Evolutionary conservation across 2,113 vertebrate species (phyloP).

Genomic region (Trematocara unimaculatum): DNA sequence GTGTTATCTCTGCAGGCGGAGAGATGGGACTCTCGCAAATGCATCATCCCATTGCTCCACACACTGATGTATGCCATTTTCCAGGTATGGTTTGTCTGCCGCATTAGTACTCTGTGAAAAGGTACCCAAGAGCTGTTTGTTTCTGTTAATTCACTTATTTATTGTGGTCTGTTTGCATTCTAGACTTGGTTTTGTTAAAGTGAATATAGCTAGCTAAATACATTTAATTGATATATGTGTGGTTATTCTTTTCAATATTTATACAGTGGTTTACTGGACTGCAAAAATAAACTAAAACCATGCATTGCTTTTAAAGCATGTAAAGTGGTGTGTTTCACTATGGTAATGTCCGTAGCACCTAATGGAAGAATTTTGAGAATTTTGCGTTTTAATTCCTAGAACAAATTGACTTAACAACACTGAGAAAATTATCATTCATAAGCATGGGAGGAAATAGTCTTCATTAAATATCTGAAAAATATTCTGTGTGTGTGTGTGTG

Average conservation of each 20-base stretch:
- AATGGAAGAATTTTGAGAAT: neutral
- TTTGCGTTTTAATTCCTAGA: neutral
- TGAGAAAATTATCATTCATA: neutral
- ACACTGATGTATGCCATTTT: slow-evolving; percentile 87
- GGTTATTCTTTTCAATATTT: neutral
- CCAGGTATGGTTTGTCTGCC: slow-evolving; percentile 66
- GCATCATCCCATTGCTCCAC: slow-evolving; percentile 88
- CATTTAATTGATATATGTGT: neutral
- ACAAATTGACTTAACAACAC: neutral
- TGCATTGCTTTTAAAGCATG: neutral
- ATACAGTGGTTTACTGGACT: neutral
- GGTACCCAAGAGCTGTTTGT: neutral
- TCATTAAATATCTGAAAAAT: too few species aligned
- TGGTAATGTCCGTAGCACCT: neutral
- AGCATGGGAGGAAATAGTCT: too few species aligned
- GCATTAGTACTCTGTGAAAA: neutral
- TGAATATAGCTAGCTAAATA: neutral
- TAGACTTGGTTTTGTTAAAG: neutral
- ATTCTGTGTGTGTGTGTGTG: neutral
- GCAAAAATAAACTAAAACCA: neutral
- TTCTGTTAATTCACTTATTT: neutral
- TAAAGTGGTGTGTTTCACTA: neutral
- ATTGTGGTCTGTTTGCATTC: neutral
- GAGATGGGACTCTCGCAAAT: slow-evolving; percentile 70
- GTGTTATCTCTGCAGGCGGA: slow-evolving; percentile 75